These are phyloP conservation scores for Nomada hirtipes DNA, from an alignment of 2,888 invertebrate species.

Conservation along the genomic window DNA sequence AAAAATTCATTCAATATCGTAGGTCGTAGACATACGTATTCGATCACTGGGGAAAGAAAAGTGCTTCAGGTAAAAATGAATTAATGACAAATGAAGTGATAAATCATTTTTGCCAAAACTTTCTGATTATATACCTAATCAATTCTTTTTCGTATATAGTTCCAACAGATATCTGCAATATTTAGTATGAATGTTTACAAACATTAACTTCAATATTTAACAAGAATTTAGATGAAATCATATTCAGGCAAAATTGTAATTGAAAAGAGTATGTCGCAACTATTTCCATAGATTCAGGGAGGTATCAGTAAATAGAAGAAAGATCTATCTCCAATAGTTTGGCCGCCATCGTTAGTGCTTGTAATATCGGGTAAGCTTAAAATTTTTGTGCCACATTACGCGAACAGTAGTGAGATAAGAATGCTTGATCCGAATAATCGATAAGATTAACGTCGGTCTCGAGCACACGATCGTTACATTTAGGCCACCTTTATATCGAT, in stretches of 20 bases:
- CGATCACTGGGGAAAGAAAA: too few species aligned
- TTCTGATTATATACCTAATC: too few species aligned
- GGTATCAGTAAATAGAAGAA: constrained; percentile 25
- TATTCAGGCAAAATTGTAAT: not conserved
- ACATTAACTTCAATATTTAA: not conserved
- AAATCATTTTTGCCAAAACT: too few species aligned
- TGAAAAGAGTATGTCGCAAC: constrained; percentile 39
- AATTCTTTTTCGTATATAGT: too few species aligned
- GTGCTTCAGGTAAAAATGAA: too few species aligned
- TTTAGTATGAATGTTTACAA: not conserved
- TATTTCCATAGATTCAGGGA: constrained; percentile 25
- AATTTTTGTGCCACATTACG: constrained; percentile 65
- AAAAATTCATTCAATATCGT: too few species aligned
- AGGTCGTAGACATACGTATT: too few species aligned
- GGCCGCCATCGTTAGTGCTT: constrained; percentile 55
- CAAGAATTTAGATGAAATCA: not conserved
- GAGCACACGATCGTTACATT: constrained; percentile 33
- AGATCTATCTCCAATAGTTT: constrained; percentile 35
- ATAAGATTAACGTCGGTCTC: constrained; percentile 66
- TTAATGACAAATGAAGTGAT: too few species aligned
- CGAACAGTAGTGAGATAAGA: constrained; percentile 67
- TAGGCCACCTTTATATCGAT: constrained; percentile 29
- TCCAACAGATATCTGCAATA: too few species aligned
- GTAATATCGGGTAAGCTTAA: constrained; percentile 62
- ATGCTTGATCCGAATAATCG: constrained; percentile 58